Evolutionary conservation across 2,888 invertebrate species (phyloP).

Genomic region (Drosophila kambysellisi): DNA sequence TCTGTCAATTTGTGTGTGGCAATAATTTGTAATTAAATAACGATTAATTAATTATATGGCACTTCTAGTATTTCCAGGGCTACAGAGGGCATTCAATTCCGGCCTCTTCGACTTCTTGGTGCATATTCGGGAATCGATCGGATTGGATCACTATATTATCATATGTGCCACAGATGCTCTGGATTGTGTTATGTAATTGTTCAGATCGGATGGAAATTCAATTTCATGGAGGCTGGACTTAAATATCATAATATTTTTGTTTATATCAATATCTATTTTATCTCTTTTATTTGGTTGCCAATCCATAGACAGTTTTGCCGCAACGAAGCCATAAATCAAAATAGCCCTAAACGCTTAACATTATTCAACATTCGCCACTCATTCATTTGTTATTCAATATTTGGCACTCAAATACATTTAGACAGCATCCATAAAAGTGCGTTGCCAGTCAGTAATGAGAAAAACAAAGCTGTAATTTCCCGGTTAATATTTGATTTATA

Average conservation of each 20-base stretch:
- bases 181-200: not conserved
- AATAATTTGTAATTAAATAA: not conserved
- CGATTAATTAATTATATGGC: not conserved
- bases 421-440: constrained; percentile 12
- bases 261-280: constrained; percentile 16
- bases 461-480: constrained; percentile 1
- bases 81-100: not conserved
- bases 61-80: not conserved
- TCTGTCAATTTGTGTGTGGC: constrained; percentile 16
- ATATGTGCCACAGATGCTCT: not conserved
- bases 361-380: constrained; percentile 34
- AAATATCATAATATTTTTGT: constrained; percentile 11
- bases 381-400: not conserved
- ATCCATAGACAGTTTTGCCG: constrained; percentile 46
- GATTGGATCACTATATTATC: not conserved
- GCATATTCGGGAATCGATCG: not conserved
- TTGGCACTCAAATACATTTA: not conserved
- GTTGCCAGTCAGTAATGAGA: constrained; percentile 14
- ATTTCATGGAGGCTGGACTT: constrained; percentile 18
- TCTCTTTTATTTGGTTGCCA: constrained; percentile 31
- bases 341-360: constrained; percentile 57
- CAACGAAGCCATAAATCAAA: constrained; percentile 65
- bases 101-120: not conserved
- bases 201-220: constrained; percentile 13
- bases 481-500: constrained; percentile 9